Percentiles rank a stretch among this genome's conserved stretches.
These are phyloP conservation scores for Aptenodytes patagonicus DNA, from an alignment of 2,113 vertebrate genomes.

Conservation along the genomic window DNA sequence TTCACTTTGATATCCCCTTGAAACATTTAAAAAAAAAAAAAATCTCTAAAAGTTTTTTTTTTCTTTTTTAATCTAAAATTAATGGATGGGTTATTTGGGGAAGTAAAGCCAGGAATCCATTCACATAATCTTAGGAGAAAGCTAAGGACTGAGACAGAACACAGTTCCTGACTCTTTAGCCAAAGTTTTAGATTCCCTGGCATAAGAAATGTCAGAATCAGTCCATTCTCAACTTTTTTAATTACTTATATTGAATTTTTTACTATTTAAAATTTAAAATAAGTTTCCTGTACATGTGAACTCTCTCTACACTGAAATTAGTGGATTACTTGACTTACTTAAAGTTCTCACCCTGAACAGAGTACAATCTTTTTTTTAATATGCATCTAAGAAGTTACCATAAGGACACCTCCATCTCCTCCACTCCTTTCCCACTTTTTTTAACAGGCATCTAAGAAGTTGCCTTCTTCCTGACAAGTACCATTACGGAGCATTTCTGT, in stretches of 20 bases:
- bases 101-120: background rate
- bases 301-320: background rate
- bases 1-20: background rate
- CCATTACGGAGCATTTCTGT: background rate
- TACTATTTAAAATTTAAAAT: background rate
- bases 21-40: background rate
- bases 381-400: rapidly evolving
- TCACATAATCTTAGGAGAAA: background rate
- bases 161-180: background rate
- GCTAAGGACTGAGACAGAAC: background rate
- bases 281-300: background rate
- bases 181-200: background rate
- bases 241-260: background rate
- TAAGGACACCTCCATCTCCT: background rate
- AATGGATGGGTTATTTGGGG: background rate
- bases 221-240: background rate
- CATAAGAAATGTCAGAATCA: background rate
- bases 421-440: background rate
- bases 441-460: background rate
- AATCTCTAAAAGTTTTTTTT: background rate
- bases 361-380: background rate
- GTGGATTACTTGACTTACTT: background rate
- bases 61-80: background rate
- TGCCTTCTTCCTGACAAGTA: background rate
- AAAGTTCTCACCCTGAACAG: background rate